Percentiles rank a stretch among this genome's conserved stretches.
phyloP scores from a whole-genome alignment of 2,888 invertebrate genomes.

The Campoplex nolae region DNA sequence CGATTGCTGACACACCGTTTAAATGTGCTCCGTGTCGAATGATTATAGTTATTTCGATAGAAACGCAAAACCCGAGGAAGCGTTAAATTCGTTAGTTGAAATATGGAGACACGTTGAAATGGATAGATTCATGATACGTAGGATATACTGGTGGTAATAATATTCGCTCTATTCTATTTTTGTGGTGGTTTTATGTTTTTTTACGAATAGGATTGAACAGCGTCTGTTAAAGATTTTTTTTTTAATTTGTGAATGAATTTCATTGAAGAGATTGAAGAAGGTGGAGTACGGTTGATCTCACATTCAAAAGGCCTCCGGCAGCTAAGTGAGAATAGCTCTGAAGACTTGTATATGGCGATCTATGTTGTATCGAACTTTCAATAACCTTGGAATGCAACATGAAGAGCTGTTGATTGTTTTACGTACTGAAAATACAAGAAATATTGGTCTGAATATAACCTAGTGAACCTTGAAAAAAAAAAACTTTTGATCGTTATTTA shows the following conservation, averaged over 20 bases:
- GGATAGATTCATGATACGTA: constrained; percentile 14
- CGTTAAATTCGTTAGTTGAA: constrained; percentile 53
- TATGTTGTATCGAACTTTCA: not conserved
- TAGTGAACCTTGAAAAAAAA: not conserved
- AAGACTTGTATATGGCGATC: not conserved
- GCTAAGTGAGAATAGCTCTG: constrained; percentile 19
- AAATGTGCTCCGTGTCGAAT: constrained; percentile 21
- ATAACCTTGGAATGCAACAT: not conserved
- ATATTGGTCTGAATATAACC: not conserved
- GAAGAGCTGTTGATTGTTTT: not conserved
- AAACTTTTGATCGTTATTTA: not conserved
- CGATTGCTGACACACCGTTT: constrained; percentile 47
- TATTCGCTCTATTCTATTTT: not conserved
- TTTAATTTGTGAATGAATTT: not conserved
- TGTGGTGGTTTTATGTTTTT: not conserved
- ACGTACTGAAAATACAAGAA: not conserved
- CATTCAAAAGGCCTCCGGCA: constrained; percentile 22
- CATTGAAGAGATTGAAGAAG: not conserved
- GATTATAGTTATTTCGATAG: constrained; percentile 27
- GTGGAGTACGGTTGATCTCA: constrained; percentile 26
- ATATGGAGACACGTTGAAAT: constrained; percentile 19
- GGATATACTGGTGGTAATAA: not conserved
- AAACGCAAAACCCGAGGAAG: constrained; percentile 44
- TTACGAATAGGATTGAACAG: not conserved
- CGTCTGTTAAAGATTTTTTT: not conserved